phyloP scores from a whole-genome alignment of 1,140 invertebrate species.

The Eumeta japonica region DNA sequence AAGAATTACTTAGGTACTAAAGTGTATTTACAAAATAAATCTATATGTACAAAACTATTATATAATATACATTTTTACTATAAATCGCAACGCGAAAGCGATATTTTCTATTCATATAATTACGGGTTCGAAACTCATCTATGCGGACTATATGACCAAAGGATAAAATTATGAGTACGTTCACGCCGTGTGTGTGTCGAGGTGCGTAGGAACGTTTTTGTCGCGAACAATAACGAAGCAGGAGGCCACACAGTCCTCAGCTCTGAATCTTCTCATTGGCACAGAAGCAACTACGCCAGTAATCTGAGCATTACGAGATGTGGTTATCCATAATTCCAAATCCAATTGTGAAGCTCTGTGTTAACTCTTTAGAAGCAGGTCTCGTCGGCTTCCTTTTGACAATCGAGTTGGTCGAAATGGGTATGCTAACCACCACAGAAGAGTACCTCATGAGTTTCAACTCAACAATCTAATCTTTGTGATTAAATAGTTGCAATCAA shows the following conservation, averaged over 20 bases:
- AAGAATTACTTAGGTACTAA: too few relatives aligned
- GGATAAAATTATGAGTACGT: too few relatives aligned
- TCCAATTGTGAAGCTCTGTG: slow-evolving; percentile 2
- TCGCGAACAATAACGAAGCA: slow-evolving; percentile 8
- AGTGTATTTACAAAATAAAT: too few relatives aligned
- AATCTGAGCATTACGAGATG: slow-evolving; percentile 3
- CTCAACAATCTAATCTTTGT: slow-evolving; percentile 8
- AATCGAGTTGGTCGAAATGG: slow-evolving; percentile 5
- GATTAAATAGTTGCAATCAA: slow-evolving; percentile 9
- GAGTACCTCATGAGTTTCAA: slow-evolving; percentile 7
- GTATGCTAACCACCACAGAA: slow-evolving; percentile 4
- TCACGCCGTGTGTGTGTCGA: too few relatives aligned
- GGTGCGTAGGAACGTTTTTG: too few relatives aligned
- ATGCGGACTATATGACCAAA: too few relatives aligned
- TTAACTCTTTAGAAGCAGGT: not conserved
- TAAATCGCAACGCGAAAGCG: too few relatives aligned
- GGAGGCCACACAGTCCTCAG: slow-evolving; percentile 2
- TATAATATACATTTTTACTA: too few relatives aligned
- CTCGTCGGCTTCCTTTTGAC: not conserved
- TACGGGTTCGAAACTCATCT: too few relatives aligned
- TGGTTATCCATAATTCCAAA: not conserved
- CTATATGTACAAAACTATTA: too few relatives aligned
- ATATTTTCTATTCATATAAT: too few relatives aligned
- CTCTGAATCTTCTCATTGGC: slow-evolving; percentile 3
- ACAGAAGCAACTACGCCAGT: slow-evolving; percentile 2